Conservation (phyloP, 2,888 invertebrate genomes). For the Brachypalpus laphriformis region DNA sequence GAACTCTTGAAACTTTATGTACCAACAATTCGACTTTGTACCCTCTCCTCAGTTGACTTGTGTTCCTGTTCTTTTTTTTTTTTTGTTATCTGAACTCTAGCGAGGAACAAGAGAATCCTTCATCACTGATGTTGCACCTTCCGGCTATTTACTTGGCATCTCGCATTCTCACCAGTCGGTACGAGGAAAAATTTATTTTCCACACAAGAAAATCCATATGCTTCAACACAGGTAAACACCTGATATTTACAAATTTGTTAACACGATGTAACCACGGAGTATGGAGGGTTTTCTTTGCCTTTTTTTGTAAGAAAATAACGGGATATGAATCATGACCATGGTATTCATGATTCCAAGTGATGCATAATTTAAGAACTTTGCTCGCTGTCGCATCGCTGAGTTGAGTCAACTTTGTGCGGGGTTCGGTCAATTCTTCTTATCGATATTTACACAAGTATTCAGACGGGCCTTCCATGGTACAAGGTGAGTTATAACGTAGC, state of each 20-base stretch:
- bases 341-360: slow-evolving; percentile 81
- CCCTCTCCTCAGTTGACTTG: slow-evolving; percentile 13
- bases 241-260: slow-evolving; percentile 80
- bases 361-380: slow-evolving; percentile 69
- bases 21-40: slow-evolving; percentile 25
- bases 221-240: slow-evolving; percentile 78
- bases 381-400: slow-evolving; percentile 49
- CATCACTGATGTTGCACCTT: slow-evolving; percentile 52
- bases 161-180: slow-evolving; percentile 44
- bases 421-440: slow-evolving; percentile 42
- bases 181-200: slow-evolving; percentile 21
- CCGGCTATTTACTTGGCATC: slow-evolving; percentile 61
- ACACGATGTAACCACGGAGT: slow-evolving; percentile 73
- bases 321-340: slow-evolving; percentile 82
- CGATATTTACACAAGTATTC: slow-evolving; percentile 54
- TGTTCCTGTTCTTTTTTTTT: background rate
- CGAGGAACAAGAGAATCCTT: slow-evolving; percentile 48
- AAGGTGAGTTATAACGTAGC: background rate
- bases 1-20: slow-evolving; percentile 28
- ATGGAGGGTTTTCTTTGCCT: slow-evolving; percentile 72
- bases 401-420: slow-evolving; percentile 59
- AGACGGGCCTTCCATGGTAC: background rate
- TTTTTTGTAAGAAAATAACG: slow-evolving; percentile 80
- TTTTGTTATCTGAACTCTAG: background rate
- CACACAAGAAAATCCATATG: slow-evolving; percentile 29